Base-by-base conservation (phyloP, 2,888 invertebrate genomes). In the Myathropa florea region DNA sequence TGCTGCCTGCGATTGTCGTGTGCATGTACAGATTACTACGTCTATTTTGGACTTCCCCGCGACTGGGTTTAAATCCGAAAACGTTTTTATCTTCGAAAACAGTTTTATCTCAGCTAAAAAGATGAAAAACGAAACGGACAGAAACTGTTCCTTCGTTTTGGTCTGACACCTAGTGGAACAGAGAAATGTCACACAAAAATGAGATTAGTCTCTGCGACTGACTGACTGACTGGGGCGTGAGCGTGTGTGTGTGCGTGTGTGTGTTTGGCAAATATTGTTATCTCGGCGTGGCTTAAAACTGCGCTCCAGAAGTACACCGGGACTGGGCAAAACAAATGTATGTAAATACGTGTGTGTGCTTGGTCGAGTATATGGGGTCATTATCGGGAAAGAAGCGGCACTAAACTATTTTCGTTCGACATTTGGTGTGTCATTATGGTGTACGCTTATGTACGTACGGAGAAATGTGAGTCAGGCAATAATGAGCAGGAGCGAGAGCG, bases 401-500 rank as follows among this genome's bases (percentile, higher is more conserved):
- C n/a, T 82, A 78, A 86, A 86, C 86, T 86, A 86, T 83, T 86
- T 86, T 79, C 28, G 73, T 82, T 82, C 71, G 83, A 75, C 55
- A 80, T 55, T 75, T 71, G 46, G 77, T 26, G 21, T 67, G 53
- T 63, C 65, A 55, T 63, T 63, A 55, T 10, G 73, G 60, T 60
- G 59, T 24, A 67, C 53, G 73, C 77, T 82, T 78, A 64, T 36
- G 46, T 18, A 46, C 18, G 46, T 46, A 46, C 46, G 18, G 46
- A n/a, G 76, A 14, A 26, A 76, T 71, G 73, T 83, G 86, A 86
- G 83, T 83, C 86, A 83, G 83, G 57, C 76, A 77, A 64, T 24
- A 26, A 57, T 12, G 57, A 10, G 12, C 24, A 24, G 23, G 12
- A 57, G n/a, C n/a, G n/a, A n/a, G n/a, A n/a, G n/a, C n/a, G n/a